A percentile compares a stretch with the other conserved stretches of the same genome.
phyloP scores from a whole-genome alignment of 2,888 invertebrate genomes.

The Eupithecia vulgata region DNA sequence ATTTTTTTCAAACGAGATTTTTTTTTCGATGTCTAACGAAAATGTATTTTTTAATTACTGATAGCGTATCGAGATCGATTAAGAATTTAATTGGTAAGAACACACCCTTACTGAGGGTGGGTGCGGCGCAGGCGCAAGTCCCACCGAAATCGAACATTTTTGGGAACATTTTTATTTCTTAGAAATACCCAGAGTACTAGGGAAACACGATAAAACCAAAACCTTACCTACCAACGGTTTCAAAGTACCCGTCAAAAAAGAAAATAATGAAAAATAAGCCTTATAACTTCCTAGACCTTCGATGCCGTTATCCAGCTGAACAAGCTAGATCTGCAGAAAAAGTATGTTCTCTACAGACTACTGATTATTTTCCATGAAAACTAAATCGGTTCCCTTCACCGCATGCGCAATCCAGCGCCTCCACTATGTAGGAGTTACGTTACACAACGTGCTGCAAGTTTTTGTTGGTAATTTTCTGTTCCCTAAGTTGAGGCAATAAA shows the following conservation, averaged over 20 bases:
- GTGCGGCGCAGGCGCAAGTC: no score
- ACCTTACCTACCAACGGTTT: no score
- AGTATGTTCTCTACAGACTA: conserved; percentile 9
- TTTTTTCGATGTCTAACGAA: not conserved
- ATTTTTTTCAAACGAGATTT: not conserved
- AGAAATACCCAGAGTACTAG: no score
- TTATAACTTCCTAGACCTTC: not conserved
- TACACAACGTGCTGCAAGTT: conserved; percentile 29
- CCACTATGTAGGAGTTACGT: conserved; percentile 23
- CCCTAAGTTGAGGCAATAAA: conserved; percentile 23
- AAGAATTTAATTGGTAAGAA: no score
- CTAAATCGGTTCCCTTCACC: conserved; percentile 29
- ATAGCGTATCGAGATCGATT: no score
- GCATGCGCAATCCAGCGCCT: conserved; percentile 23
- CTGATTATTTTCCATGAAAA: conserved; percentile 32
- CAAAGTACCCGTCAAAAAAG: not conserved
- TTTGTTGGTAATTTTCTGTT: conserved; percentile 40
- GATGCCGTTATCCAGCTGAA: not conserved
- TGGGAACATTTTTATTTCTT: no score
- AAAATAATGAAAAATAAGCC: not conserved
- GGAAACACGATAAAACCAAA: no score
- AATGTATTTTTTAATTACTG: no score
- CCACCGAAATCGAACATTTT: no score
- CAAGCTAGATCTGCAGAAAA: conserved; percentile 17
- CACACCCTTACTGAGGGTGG: no score